phyloP scores from a whole-genome alignment of 2,888 invertebrate genomes.

The Resseliella maxima region DNA sequence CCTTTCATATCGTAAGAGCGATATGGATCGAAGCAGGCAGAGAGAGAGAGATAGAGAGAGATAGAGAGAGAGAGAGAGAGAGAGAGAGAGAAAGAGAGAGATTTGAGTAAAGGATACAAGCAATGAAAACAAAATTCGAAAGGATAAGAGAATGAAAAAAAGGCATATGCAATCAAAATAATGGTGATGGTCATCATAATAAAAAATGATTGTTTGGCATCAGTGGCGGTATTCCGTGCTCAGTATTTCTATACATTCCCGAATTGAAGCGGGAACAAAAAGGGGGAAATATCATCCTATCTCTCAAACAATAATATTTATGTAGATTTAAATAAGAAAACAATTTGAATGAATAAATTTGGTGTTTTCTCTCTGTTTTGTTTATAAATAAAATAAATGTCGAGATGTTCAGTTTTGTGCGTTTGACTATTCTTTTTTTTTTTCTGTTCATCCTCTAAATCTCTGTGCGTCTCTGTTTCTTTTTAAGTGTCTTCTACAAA shows the following conservation, averaged over 20 bases:
- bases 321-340: constrained; percentile 54
- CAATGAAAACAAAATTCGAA: too few species aligned
- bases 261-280: background rate
- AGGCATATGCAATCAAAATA: constrained; percentile 51
- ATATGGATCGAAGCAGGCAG: too few species aligned
- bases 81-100: too few species aligned
- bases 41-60: too few species aligned
- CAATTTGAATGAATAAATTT: constrained; percentile 46
- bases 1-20: too few species aligned
- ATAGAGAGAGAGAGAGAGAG: too few species aligned
- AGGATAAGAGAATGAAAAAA: background rate
- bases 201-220: constrained; percentile 50
- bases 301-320: constrained; percentile 19
- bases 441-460: background rate
- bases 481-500: background rate
- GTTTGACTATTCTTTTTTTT: too few species aligned
- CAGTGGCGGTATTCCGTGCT: constrained; percentile 9
- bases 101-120: too few species aligned
- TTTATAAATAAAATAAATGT: constrained; percentile 51
- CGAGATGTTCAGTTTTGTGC: too few species aligned
- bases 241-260: background rate
- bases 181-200: constrained; percentile 55
- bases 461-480: background rate
- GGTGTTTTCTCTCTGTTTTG: background rate
- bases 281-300: background rate